Conservation (phyloP, 2,888 invertebrate genomes). For the Cataglyphis altisquamis region DNA sequence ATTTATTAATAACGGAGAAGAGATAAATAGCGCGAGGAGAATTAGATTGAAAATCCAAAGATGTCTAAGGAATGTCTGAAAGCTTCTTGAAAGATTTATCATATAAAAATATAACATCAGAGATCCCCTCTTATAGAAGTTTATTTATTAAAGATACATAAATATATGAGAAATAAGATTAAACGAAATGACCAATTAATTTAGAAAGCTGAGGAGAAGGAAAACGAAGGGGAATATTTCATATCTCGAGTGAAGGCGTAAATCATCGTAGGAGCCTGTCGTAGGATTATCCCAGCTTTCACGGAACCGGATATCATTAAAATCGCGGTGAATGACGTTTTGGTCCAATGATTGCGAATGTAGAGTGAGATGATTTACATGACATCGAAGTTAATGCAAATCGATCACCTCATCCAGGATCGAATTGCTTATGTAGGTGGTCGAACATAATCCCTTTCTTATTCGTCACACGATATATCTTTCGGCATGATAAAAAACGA, state of each 20-base stretch:
- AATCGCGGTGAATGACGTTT: slow-evolving; percentile 54
- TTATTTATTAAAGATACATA: not conserved
- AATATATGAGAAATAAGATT: not conserved
- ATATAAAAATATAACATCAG: not conserved
- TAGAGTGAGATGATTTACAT: slow-evolving; percentile 43
- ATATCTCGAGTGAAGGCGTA: slow-evolving; percentile 33
- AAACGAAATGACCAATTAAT: not conserved
- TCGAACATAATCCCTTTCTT: slow-evolving; percentile 7
- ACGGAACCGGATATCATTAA: slow-evolving; percentile 52
- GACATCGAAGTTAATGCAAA: slow-evolving; percentile 45
- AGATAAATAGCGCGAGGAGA: not conserved
- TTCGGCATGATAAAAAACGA: not conserved
- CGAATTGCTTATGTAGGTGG: slow-evolving; percentile 23
- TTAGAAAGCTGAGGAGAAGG: not conserved
- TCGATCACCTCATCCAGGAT: slow-evolving; percentile 35
- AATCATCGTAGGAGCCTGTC: slow-evolving; percentile 34
- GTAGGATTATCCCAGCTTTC: slow-evolving; percentile 26
- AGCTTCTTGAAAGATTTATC: not conserved
- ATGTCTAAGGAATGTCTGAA: not conserved
- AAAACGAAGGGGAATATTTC: slow-evolving; percentile 21
- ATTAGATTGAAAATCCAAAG: not conserved
- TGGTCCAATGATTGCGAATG: slow-evolving; percentile 39
- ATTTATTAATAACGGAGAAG: slow-evolving; percentile 59
- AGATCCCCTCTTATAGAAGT: not conserved
- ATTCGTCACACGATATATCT: not conserved